Percentiles rank a stretch among this genome's conserved stretches.
Conservation (phyloP, 2,888 invertebrate genomes). For the Cantharis rustica region DNA sequence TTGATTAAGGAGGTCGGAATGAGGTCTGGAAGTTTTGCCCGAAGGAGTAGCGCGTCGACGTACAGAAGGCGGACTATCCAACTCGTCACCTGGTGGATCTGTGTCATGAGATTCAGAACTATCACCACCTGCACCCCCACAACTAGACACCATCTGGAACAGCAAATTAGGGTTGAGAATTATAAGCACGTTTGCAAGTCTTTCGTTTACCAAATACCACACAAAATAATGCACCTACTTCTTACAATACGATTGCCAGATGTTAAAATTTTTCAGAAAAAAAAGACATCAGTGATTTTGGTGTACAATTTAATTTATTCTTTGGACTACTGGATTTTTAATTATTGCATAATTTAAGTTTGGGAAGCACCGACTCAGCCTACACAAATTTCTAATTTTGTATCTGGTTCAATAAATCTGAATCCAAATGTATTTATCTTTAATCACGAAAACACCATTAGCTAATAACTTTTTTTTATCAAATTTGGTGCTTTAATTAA, state of each 20-base stretch:
- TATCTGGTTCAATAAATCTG: background rate
- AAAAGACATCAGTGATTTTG: no score
- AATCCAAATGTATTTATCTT: background rate
- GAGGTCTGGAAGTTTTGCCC: conserved; percentile 57
- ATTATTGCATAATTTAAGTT: no score
- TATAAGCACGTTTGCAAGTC: background rate
- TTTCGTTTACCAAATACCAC: background rate
- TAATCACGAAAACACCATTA: background rate
- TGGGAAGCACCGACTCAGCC: no score
- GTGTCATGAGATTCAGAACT: conserved; percentile 61
- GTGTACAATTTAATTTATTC: background rate
- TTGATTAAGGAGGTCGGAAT: conserved; percentile 64
- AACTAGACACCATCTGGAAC: conserved; percentile 60
- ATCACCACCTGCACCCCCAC: conserved; percentile 57
- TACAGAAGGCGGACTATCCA: conserved; percentile 62
- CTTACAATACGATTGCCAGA: background rate
- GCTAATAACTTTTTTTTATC: background rate
- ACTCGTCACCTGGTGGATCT: conserved; percentile 59
- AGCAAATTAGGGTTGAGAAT: conserved; percentile 6
- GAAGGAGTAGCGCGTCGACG: conserved; percentile 53
- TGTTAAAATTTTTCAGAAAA: background rate
- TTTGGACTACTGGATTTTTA: no score
- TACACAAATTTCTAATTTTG: background rate
- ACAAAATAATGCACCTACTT: background rate
- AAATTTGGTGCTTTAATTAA: background rate